Conservation (phyloP, 30 jellyfish, hydroid and myxozoan genomes). For the Phacellophora camtschatica region DNA sequence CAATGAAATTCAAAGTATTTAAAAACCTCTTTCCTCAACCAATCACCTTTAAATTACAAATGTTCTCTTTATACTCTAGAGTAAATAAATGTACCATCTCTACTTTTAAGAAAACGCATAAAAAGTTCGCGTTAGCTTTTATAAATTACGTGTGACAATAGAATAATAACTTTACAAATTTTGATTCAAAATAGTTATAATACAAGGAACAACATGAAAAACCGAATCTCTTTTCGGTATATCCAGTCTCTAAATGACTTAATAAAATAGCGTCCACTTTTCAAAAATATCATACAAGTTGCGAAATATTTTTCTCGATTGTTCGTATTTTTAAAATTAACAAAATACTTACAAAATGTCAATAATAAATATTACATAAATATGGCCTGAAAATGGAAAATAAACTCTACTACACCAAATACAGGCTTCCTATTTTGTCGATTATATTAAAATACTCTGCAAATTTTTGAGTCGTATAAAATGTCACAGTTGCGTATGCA, state of each 20-base stretch:
- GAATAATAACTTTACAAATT: constrained; percentile 71
- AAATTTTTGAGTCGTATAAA: constrained; percentile 44
- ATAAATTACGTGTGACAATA: constrained; percentile 69
- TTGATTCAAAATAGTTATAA: constrained; percentile 62
- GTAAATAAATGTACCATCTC: constrained; percentile 41
- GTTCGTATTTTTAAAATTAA: constrained; percentile 72
- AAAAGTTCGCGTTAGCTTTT: constrained; percentile 22
- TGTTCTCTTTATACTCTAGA: constrained; percentile 49
- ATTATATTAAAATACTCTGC: constrained; percentile 85
- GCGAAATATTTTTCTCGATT: constrained; percentile 63
- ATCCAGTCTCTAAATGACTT: constrained; percentile 42
- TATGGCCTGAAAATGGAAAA: constrained; percentile 81
- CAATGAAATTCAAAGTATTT: not conserved
- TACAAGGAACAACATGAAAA: constrained; percentile 28
- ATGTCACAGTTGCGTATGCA: constrained; percentile 37
- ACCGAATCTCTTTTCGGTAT: constrained; percentile 56
- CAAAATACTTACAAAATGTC: constrained; percentile 82
- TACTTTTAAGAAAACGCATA: constrained; percentile 34
- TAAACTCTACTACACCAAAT: constrained; percentile 80
- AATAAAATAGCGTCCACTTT: constrained; percentile 65
- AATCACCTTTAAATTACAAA: constrained; percentile 54
- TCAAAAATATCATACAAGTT: constrained; percentile 67
- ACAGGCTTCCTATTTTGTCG: constrained; percentile 70
- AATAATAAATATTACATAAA: constrained; percentile 82
- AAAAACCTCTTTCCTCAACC: constrained; percentile 24